These are phyloP conservation scores for Drosophila ironensis DNA, from an alignment of 1,140 invertebrate genomes.

Conservation along the genomic window DNA sequence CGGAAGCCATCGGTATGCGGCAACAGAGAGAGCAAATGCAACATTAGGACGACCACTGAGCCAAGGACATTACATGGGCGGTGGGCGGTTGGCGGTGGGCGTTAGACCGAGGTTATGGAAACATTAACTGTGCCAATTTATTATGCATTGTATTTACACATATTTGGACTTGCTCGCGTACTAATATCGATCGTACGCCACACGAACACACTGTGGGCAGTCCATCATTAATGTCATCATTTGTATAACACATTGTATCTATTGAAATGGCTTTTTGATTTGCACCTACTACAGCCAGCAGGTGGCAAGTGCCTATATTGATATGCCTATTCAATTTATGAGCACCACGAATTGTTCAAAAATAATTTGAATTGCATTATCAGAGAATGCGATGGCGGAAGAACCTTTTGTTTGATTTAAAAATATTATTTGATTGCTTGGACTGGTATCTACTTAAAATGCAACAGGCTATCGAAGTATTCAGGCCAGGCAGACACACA, in stretches of 20 bases:
- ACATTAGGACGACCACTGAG: background rate
- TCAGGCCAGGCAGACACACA: background rate
- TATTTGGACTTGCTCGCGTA: constrained; percentile 11
- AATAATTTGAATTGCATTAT: no score
- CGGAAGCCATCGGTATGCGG: constrained; percentile 7
- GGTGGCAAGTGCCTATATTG: constrained; percentile 34
- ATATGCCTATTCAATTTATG: constrained; percentile 19
- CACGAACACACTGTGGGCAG: constrained; percentile 8
- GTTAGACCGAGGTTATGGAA: constrained; percentile 34
- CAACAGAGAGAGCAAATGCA: background rate
- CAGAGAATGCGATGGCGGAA: no score
- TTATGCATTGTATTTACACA: constrained; percentile 30
- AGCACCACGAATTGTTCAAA: background rate
- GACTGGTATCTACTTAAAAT: no score
- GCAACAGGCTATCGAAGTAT: no score
- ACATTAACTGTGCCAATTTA: constrained; percentile 32
- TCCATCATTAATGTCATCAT: constrained; percentile 35
- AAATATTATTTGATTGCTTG: no score
- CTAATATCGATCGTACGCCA: constrained; percentile 37
- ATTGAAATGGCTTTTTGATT: constrained; percentile 39
- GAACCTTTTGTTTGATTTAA: no score
- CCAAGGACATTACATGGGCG: constrained; percentile 24
- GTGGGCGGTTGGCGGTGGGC: background rate
- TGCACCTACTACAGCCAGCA: constrained; percentile 41
- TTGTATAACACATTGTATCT: constrained; percentile 4